These are phyloP conservation scores for Megamerina dolium DNA, from an alignment of 2,888 invertebrate species.

Conservation along the genomic window DNA sequence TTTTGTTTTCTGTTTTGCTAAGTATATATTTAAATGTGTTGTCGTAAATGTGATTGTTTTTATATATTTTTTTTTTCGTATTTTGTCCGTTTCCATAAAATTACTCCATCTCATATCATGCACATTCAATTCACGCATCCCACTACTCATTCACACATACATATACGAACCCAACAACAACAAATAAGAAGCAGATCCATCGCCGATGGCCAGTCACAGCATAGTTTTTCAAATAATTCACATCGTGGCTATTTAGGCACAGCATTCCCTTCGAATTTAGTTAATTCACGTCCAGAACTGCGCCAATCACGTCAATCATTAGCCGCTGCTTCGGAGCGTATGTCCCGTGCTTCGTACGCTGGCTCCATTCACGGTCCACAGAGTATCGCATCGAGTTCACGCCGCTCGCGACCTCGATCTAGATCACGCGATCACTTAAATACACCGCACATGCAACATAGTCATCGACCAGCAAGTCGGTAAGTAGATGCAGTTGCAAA, in stretches of 20 bases:
- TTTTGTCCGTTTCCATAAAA: too few relatives aligned
- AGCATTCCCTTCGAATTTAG: constrained; percentile 68
- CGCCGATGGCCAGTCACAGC: constrained; percentile 84
- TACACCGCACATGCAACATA: constrained; percentile 50
- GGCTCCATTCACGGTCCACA: constrained; percentile 58
- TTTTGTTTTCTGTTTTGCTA: too few relatives aligned
- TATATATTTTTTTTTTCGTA: too few relatives aligned
- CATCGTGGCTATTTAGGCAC: constrained; percentile 64
- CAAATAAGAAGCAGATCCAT: constrained; percentile 56
- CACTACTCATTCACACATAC: too few relatives aligned
- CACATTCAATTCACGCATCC: too few relatives aligned
- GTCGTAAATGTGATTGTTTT: too few relatives aligned
- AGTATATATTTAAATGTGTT: too few relatives aligned
- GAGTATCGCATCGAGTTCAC: constrained; percentile 57
- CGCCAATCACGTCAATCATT: constrained; percentile 81
- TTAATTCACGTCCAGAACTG: constrained; percentile 73
- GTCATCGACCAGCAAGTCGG: constrained; percentile 67
- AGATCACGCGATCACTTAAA: constrained; percentile 64
- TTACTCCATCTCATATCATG: too few relatives aligned
- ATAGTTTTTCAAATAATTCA: constrained; percentile 79
- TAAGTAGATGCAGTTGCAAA: constrained; percentile 51
- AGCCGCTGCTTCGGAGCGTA: constrained; percentile 74
- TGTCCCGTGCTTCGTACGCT: constrained; percentile 69
- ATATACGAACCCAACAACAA: too few relatives aligned
- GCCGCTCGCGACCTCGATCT: constrained; percentile 70